Evolutionary conservation across 1,140 invertebrate species (phyloP), one percentile per base, ranked within the genome.

Genomic region (Magallana gigas): DNA sequence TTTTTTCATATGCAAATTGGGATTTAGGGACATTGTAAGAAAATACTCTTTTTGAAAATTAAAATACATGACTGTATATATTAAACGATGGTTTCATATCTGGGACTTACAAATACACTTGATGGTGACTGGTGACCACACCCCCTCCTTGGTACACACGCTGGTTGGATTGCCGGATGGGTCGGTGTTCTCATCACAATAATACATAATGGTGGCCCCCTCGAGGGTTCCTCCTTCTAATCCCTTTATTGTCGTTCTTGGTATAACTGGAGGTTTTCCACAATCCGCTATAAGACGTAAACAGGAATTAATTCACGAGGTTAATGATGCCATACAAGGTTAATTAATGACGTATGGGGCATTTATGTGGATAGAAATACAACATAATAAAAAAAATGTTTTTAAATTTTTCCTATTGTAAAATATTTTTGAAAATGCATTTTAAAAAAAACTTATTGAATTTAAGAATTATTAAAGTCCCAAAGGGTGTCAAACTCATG

Each of bases 181-280:
- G 6, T 57, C 81, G 0, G 81, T 83, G 16, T 58, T 58, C n/a
- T 83, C 81, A 29, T 83, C 81, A 83, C 81, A 83, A 57, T 57
- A 57, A 83, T 83, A 83, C 48, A 57, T 83, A 8, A 83, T 57
- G 8, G 56, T 83, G 1, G 81, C 16, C 8, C 81, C 81, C 18
- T 83, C 81, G 1, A 83, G 57, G 3, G 81, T 76, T 11, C 68
- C 68, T 8, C 68, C 68, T 76, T 76, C 68, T 11, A 76, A 29
- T 29, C 68, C 68, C 68, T 76, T 76, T 0, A 76, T 76, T 29
- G 81, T 83, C 2, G 81, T 83, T 83, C 81, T 16, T 83, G 36
- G 81, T 83, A 83, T 58, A 9, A 57, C 9, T 57, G 36, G 48
- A 1, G 81, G 81, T 2, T 36, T 12, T 83, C 81, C 81, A 83